phyloP scores from a whole-genome alignment of 2,113 vertebrate species.

The Syngnathus floridae region DNA sequence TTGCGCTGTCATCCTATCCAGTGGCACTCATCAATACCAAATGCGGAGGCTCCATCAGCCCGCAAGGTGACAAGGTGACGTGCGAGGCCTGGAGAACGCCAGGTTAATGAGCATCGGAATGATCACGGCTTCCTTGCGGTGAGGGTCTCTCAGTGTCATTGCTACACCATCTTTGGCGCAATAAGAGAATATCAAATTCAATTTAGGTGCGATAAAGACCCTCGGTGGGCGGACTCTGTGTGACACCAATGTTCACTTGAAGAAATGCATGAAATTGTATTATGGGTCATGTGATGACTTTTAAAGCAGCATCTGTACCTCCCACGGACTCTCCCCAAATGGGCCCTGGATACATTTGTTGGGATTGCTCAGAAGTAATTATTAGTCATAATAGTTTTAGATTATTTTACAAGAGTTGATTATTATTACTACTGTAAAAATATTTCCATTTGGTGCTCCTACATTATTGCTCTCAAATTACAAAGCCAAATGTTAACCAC shows the following conservation, averaged over 20 bases:
- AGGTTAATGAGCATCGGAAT: constrained; percentile 53
- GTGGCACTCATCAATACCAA: constrained; percentile 61
- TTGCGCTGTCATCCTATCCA: constrained; percentile 62
- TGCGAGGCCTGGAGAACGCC: constrained; percentile 38
- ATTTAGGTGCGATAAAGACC: neutral
- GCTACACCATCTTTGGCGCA: neutral
- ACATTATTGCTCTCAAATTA: neutral
- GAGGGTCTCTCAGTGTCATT: constrained; percentile 22
- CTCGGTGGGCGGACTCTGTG: neutral
- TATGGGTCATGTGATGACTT: constrained; percentile 25
- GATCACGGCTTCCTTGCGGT: constrained; percentile 21
- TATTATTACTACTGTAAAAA: too few relatives aligned
- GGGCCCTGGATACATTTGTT: neutral
- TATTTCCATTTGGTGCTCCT: neutral
- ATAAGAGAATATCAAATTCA: constrained; percentile 1
- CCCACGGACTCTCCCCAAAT: neutral
- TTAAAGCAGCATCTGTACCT: constrained; percentile 38
- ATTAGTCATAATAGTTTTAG: too few relatives aligned
- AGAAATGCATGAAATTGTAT: neutral
- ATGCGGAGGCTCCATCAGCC: constrained; percentile 49
- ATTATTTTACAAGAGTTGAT: too few relatives aligned
- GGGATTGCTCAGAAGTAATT: too few relatives aligned
- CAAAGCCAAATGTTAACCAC: constrained; percentile 6
- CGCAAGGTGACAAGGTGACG: constrained; percentile 34
- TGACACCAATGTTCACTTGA: neutral